Conservation (phyloP, 2,113 vertebrate genomes). For the Zapus hudsonius region DNA sequence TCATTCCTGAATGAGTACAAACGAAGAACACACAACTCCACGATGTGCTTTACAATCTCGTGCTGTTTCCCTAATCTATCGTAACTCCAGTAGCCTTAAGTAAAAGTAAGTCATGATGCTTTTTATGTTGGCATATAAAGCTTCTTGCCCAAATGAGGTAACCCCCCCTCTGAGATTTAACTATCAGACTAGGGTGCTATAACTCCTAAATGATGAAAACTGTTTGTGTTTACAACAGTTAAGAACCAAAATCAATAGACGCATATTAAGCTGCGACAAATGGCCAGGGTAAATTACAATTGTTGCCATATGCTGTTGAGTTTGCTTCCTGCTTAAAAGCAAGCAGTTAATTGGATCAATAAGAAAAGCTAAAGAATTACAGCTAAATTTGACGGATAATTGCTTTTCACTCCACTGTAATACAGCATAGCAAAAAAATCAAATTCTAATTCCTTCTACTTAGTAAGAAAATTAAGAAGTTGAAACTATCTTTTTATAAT, state of each 20-base stretch:
- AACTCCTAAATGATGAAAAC: conserved; percentile 71
- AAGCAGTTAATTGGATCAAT: conserved; percentile 60
- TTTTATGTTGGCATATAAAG: conserved; percentile 61
- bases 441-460: conserved; percentile 28
- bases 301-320: neutral
- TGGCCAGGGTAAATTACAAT: conserved; percentile 44
- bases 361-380: conserved; percentile 13
- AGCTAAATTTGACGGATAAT: neutral
- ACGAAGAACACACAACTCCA: neutral
- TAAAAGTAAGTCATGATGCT: conserved; percentile 65
- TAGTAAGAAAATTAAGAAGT: neutral
- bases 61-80: conserved; percentile 40
- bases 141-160: conserved; percentile 62
- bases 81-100: neutral
- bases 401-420: conserved; percentile 24
- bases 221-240: conserved; percentile 65
- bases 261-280: conserved; percentile 40
- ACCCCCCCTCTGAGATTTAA: conserved; percentile 56
- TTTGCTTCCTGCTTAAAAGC: neutral
- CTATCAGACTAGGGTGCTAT: conserved; percentile 33
- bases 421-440: neutral
- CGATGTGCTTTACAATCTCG: neutral
- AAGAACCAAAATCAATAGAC: conserved; percentile 73
- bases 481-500: neutral
- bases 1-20: conserved; percentile 53